These are phyloP conservation scores for Telmatochromis sp. DNA, from an alignment of 2,113 vertebrate genomes.

Conservation along the genomic window DNA sequence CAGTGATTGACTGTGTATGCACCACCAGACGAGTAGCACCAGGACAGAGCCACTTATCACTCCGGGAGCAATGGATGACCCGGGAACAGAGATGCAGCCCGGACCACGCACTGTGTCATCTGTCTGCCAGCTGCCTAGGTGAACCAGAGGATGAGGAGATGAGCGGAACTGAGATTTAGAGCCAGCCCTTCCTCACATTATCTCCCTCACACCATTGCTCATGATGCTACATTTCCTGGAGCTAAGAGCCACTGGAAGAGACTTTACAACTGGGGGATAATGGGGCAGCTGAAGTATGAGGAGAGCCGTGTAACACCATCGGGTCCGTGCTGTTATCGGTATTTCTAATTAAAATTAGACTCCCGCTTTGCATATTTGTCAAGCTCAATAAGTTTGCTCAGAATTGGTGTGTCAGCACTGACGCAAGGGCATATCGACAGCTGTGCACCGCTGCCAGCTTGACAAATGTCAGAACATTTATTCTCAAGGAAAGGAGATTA, in stretches of 20 bases:
- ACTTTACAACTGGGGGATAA: constrained; percentile 1
- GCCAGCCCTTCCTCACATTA: constrained; percentile 23
- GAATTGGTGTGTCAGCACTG: constrained; percentile 26
- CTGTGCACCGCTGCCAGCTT: not conserved
- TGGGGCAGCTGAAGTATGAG: constrained; percentile 11
- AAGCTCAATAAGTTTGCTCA: not conserved
- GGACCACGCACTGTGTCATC: constrained; percentile 52
- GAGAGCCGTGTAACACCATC: not conserved
- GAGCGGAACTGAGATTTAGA: constrained; percentile 49
- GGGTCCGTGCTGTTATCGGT: not conserved
- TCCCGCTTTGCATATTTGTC: not conserved
- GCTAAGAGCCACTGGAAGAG: not conserved
- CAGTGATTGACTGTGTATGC: constrained; percentile 41
- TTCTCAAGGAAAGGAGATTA: not conserved
- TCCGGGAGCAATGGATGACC: constrained; percentile 40
- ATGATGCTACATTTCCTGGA: constrained; percentile 20
- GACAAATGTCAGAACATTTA: constrained; percentile 3
- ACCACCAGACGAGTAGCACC: constrained; percentile 21
- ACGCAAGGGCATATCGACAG: constrained; percentile 22
- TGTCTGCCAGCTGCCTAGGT: constrained; percentile 47
- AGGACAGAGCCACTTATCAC: constrained; percentile 53
- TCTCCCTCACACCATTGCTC: constrained; percentile 32
- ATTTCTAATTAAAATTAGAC: constrained; percentile 16
- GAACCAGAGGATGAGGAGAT: constrained; percentile 47
- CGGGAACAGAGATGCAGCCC: constrained; percentile 30